Conservation (phyloP, 2,888 invertebrate species). For the Ptilodon capucinus region DNA sequence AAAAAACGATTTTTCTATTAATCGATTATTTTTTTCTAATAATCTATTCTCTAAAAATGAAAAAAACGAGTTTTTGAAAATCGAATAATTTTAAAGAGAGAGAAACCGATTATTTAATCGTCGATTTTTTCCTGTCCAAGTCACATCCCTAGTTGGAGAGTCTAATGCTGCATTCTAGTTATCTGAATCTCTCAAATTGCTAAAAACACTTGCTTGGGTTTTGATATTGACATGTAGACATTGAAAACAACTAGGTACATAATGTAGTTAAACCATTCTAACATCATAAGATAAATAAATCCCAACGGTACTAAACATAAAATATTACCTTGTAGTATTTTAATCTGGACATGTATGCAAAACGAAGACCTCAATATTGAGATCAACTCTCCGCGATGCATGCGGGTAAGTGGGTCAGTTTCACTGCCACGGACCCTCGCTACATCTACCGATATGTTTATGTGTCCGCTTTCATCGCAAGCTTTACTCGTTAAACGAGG, state of each 20-base stretch:
- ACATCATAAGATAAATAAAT: not conserved
- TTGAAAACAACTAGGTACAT: not conserved
- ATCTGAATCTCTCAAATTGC: no score
- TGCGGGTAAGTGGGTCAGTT: not conserved
- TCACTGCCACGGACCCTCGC: not conserved
- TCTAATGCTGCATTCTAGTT: no score
- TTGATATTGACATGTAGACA: no score
- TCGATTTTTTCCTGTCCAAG: no score
- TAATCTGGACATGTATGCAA: not conserved
- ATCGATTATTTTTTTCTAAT: no score
- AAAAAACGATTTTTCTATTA: no score
- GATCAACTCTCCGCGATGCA: not conserved
- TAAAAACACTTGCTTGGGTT: no score
- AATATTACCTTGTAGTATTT: not conserved
- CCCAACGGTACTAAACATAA: not conserved
- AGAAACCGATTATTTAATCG: no score
- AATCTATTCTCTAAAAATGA: no score
- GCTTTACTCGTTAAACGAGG: not conserved
- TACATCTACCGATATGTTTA: not conserved
- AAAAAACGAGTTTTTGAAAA: no score
- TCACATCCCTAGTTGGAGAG: no score
- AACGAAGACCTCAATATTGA: not conserved
- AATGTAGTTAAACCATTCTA: not conserved
- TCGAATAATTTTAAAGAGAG: no score
- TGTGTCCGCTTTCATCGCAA: not conserved